Percentiles rank a stretch among this genome's conserved stretches.
Conservation (phyloP, 2,888 invertebrate genomes). For the Candidula unifasciata region DNA sequence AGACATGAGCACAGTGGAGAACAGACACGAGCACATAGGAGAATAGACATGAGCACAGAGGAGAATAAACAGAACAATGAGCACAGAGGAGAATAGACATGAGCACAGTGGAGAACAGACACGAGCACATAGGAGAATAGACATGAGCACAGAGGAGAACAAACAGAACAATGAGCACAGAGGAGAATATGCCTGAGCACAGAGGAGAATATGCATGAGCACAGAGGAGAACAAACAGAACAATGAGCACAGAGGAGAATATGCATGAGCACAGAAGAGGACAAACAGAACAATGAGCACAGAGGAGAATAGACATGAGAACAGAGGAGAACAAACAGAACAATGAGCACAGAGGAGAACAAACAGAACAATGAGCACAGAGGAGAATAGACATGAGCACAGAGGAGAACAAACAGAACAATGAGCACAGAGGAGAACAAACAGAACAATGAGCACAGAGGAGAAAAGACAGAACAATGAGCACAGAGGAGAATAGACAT, state of each 20-base stretch:
- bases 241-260: not conserved
- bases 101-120: not conserved
- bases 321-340: not conserved
- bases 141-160: not conserved
- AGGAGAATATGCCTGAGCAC: not conserved
- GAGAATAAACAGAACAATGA: not conserved
- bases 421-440: too few species aligned
- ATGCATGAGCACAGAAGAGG: not conserved
- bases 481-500: too few species aligned
- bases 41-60: not conserved
- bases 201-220: not conserved
- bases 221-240: not conserved
- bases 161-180: too few species aligned
- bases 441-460: too few species aligned
- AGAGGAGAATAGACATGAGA: too few species aligned
- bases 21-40: not conserved
- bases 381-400: not conserved
- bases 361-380: not conserved
- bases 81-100: not conserved
- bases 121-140: too few species aligned
- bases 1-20: not conserved
- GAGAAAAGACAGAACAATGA: too few species aligned
- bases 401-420: not conserved
- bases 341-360: too few species aligned
- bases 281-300: too few species aligned